Base-by-base conservation (phyloP, 2,797 vertebrate species). In the Cirrhinus mrigala region DNA sequence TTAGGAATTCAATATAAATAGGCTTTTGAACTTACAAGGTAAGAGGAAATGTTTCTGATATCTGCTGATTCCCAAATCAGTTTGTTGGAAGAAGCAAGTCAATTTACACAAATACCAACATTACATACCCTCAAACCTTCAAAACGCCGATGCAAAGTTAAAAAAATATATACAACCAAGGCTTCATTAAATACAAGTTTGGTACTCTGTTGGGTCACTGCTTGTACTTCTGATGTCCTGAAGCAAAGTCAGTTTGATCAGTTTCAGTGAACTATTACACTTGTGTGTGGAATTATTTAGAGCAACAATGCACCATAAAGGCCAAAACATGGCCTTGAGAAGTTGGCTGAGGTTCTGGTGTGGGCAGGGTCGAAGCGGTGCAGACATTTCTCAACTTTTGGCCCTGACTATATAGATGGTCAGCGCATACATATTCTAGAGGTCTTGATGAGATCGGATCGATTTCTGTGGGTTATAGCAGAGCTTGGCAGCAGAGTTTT, bases 361-460 rank as follows among this genome's bases (percentile, higher is more conserved):
- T 87, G 46, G 33, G 69, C 58, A 77, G 77, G 33, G 79, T 79
- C 24, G n/a, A n/a, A 86, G n/a, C 27, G 66, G 27, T 37, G 24
- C 4, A 22, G 15, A 37, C 33, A 75, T 81, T 81, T 87, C 70
- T 58, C 54, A 68, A 74, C 81, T 85, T 48, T 29, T 79, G 75
- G 52, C 56, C 64, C 20, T 68, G 56, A 69, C 84, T 54, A 33
- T 82, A 22, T 81, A 58, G 56, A 48, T 69, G 85, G 69, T 27
- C 33, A 44, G 12, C 29, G 27, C 78, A 86, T 87, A 78, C 80
- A 84, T 87, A 71, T 88, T 88, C 40, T 79, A 86, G 90, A 89
- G 88, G 89, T 88, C 87, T 89, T 78, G 9, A 58, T 84, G 86
- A 83, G 84, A 77, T 87, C 50, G 46, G 69, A 86, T 80, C 58